These are phyloP conservation scores for Tetramorium bicarinatum DNA, from an alignment of 2,888 invertebrate genomes.

Conservation along the genomic window DNA sequence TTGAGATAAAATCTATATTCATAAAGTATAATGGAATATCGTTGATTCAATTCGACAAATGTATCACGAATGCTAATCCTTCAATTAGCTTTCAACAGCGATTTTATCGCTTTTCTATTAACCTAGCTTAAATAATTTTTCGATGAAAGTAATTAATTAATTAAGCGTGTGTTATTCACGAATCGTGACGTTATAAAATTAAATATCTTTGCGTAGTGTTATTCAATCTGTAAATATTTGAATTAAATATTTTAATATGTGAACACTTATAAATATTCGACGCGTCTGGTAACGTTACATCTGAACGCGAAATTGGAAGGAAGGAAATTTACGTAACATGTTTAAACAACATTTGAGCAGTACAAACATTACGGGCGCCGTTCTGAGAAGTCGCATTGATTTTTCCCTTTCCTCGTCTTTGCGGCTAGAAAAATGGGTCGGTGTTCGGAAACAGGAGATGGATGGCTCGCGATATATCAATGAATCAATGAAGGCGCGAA, in stretches of 20 bases:
- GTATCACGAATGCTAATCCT: slow-evolving; percentile 65
- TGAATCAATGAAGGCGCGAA: slow-evolving; percentile 78
- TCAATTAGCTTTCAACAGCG: slow-evolving; percentile 63
- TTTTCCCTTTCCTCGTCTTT: slow-evolving; percentile 24
- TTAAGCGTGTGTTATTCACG: neutral
- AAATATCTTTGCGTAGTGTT: neutral
- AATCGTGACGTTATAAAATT: neutral
- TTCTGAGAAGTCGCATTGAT: slow-evolving; percentile 21
- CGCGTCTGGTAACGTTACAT: neutral
- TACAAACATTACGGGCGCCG: neutral
- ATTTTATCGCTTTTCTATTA: slow-evolving; percentile 66
- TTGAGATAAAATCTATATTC: neutral
- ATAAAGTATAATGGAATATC: neutral
- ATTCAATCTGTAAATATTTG: neutral
- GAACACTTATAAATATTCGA: neutral
- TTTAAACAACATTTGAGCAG: slow-evolving; percentile 6
- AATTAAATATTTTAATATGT: slow-evolving; percentile 1
- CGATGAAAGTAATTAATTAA: neutral
- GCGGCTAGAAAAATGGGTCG: slow-evolving; percentile 41
- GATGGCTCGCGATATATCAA: slow-evolving; percentile 82
- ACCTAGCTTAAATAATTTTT: slow-evolving; percentile 59
- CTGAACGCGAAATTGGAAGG: too few relatives aligned
- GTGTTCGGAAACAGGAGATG: slow-evolving; percentile 69
- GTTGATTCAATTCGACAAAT: neutral
- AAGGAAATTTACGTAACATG: neutral